phyloP scores from a whole-genome alignment of 2,888 invertebrate genomes.

The Heliconius sara region DNA sequence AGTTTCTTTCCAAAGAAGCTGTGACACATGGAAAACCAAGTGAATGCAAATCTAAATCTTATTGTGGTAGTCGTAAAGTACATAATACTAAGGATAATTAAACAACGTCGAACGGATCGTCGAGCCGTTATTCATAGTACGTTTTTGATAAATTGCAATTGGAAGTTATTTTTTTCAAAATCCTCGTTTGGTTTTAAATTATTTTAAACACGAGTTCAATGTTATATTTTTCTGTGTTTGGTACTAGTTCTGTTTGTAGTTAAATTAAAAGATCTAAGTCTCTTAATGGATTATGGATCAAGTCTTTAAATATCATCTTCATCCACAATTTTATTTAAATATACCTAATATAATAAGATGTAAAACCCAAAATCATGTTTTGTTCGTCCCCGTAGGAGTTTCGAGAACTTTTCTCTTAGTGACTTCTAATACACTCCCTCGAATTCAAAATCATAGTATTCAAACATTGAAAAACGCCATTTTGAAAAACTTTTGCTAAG shows the following conservation, averaged over 20 bases:
- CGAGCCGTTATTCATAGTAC: constrained; percentile 57
- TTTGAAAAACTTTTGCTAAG: too few species aligned
- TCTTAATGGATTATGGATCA: neutral
- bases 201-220: neutral
- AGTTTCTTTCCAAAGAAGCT: constrained; percentile 67
- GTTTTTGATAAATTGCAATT: constrained; percentile 65
- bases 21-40: constrained; percentile 31
- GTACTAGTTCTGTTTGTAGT: neutral
- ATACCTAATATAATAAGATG: too few species aligned
- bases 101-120: constrained; percentile 44
- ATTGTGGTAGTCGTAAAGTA: constrained; percentile 5
- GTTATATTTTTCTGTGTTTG: neutral
- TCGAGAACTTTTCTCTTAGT: too few species aligned
- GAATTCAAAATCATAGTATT: too few species aligned
- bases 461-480: too few species aligned
- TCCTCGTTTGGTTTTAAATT: constrained; percentile 48
- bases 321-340: too few species aligned
- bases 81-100: constrained; percentile 18
- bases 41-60: constrained; percentile 40
- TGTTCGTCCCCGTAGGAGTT: too few species aligned
- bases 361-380: too few species aligned
- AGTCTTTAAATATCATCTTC: neutral
- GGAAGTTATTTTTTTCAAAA: constrained; percentile 58
- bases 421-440: too few species aligned
- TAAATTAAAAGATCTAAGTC: neutral